These are phyloP conservation scores for Antitype chi DNA, from an alignment of 2,888 invertebrate species.

Conservation along the genomic window DNA sequence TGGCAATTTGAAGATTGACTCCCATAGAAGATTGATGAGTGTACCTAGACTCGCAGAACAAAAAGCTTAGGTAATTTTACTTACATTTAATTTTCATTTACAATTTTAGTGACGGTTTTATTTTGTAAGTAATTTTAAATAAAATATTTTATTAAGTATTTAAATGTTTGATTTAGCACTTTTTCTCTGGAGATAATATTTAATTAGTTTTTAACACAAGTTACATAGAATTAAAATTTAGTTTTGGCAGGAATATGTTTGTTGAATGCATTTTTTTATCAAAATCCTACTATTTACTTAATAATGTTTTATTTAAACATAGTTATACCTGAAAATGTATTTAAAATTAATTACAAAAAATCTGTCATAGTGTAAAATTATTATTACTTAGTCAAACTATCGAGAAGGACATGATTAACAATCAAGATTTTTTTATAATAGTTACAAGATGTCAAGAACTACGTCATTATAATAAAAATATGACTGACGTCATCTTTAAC, in stretches of 20 bases:
- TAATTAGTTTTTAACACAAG: slow-evolving; percentile 18
- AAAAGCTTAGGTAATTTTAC: background rate
- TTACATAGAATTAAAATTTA: slow-evolving; percentile 26
- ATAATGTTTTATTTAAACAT: slow-evolving; percentile 45
- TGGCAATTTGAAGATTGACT: background rate
- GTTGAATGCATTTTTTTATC: slow-evolving; percentile 49
- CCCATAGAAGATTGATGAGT: background rate
- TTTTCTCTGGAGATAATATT: slow-evolving; percentile 37
- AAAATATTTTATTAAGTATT: slow-evolving; percentile 10
- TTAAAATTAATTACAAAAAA: slow-evolving; percentile 61
- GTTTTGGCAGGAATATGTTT: slow-evolving; percentile 68
- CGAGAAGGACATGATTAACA: background rate
- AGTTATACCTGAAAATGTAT: slow-evolving; percentile 20
- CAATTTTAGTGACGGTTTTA: background rate
- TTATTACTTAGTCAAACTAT: slow-evolving; percentile 30
- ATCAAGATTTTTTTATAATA: background rate
- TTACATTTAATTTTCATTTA: slow-evolving; percentile 9
- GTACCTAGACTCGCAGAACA: background rate
- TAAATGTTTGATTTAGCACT: background rate
- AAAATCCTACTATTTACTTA: slow-evolving; percentile 41
- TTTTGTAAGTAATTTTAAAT: background rate
- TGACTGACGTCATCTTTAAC: slow-evolving; percentile 6
- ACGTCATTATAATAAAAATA: slow-evolving; percentile 38
- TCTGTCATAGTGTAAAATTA: slow-evolving; percentile 25
- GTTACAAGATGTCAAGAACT: slow-evolving; percentile 32